phyloP scores from a whole-genome alignment of 2,888 invertebrate species.

The Sphecodes monilicornis region DNA sequence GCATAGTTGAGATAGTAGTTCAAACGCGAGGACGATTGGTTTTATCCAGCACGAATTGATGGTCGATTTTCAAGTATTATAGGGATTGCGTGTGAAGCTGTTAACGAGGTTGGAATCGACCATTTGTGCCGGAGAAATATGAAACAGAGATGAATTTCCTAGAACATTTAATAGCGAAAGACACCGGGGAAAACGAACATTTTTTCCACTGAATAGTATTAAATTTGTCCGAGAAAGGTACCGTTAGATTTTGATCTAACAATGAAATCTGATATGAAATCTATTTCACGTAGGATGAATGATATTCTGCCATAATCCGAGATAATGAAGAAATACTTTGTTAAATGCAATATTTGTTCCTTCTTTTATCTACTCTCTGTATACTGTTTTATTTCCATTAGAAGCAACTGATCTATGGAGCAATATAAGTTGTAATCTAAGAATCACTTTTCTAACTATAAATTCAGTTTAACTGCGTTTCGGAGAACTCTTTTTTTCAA shows the following conservation, averaged over 20 bases:
- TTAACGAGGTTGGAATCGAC: slow-evolving; percentile 36
- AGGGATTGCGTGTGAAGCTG: slow-evolving; percentile 16
- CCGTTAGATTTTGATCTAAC: not conserved
- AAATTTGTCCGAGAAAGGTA: not conserved
- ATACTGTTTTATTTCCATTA: too few relatives aligned
- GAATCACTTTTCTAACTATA: not conserved
- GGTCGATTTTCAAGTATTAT: slow-evolving; percentile 43
- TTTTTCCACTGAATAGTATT: not conserved
- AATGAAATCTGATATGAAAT: not conserved
- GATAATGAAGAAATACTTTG: not conserved
- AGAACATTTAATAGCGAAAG: not conserved
- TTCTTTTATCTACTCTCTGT: too few relatives aligned
- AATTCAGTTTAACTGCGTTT: too few relatives aligned
- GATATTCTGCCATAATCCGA: not conserved
- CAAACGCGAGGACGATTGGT: slow-evolving; percentile 30
- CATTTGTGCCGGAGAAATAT: slow-evolving; percentile 14
- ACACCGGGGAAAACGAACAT: not conserved
- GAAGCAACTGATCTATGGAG: too few relatives aligned
- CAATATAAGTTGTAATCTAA: not conserved
- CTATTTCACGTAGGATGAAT: not conserved
- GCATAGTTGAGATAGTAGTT: slow-evolving; percentile 29
- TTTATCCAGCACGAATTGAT: slow-evolving; percentile 34
- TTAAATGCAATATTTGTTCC: not conserved
- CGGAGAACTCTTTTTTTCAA: too few relatives aligned
- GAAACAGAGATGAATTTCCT: not conserved